These are phyloP conservation scores for Sakesphorus luctuosus DNA, from an alignment of 2,113 vertebrate genomes.

Conservation along the genomic window DNA sequence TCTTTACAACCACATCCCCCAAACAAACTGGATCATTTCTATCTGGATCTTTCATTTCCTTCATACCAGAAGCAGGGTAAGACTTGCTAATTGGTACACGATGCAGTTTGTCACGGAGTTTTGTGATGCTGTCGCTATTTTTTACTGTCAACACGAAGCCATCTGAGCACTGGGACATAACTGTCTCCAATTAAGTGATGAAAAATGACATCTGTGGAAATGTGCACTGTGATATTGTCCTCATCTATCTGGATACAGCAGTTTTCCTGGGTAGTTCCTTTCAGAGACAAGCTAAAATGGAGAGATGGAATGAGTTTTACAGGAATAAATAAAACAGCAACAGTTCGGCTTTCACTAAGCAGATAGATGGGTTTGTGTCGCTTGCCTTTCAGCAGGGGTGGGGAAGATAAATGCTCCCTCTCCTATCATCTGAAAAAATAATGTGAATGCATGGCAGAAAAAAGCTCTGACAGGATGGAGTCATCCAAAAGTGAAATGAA, in stretches of 20 bases:
- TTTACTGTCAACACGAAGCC: background rate
- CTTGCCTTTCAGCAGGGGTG: background rate
- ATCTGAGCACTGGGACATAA: background rate
- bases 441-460: background rate
- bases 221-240: background rate
- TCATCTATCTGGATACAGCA: background rate
- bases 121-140: conserved; percentile 19
- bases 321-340: background rate
- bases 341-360: background rate
- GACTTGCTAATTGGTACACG: conserved; percentile 26
- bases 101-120: conserved; percentile 28
- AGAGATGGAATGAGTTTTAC: background rate
- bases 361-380: background rate
- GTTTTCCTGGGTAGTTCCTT: background rate
- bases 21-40: background rate
- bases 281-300: background rate
- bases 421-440: background rate
- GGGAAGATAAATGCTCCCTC: background rate
- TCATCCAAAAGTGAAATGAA: background rate
- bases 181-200: conserved; percentile 67
- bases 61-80: background rate
- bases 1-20: background rate
- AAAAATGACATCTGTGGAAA: conserved; percentile 39
- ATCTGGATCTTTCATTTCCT: background rate
- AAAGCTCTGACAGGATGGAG: background rate